phyloP scores from a whole-genome alignment of 2,113 vertebrate genomes.

The Archocentrus centrarchus region DNA sequence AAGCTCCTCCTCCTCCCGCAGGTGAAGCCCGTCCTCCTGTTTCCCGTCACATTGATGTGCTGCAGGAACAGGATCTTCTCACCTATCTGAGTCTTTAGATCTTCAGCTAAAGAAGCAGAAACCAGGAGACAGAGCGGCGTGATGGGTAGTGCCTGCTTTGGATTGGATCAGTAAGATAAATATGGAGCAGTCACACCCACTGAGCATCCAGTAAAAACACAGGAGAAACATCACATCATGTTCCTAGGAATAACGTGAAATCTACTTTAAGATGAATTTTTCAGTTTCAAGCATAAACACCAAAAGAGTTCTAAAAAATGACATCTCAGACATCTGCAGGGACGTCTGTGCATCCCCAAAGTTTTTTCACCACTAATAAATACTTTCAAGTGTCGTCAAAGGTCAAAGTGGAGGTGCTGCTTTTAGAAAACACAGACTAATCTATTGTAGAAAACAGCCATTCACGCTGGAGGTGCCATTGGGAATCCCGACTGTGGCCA shows the following conservation, averaged over 20 bases:
- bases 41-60: conserved; percentile 7
- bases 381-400: conserved; percentile 60
- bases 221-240: conserved; percentile 14
- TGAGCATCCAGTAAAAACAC: conserved; percentile 18
- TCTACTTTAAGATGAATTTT: conserved; percentile 33
- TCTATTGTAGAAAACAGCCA: conserved; percentile 48
- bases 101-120: background rate
- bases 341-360: background rate
- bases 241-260: conserved; percentile 21
- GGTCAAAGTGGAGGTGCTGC: conserved; percentile 40
- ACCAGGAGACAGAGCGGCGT: too few relatives aligned
- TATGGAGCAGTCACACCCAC: conserved; percentile 10
- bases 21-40: background rate
- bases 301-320: conserved; percentile 54
- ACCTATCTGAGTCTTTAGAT: background rate
- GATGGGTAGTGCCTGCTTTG: conserved; percentile 8
- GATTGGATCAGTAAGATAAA: conserved; percentile 13
- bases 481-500: conserved; percentile 6
- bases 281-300: conserved; percentile 63
- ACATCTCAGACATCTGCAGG: conserved; percentile 54
- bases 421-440: conserved; percentile 43
- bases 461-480: conserved; percentile 28
- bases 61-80: conserved; percentile 20
- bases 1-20: background rate
- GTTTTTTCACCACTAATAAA: conserved; percentile 12